Conservation (phyloP, 2,888 invertebrate species). For the Cosmopolites sordidus region DNA sequence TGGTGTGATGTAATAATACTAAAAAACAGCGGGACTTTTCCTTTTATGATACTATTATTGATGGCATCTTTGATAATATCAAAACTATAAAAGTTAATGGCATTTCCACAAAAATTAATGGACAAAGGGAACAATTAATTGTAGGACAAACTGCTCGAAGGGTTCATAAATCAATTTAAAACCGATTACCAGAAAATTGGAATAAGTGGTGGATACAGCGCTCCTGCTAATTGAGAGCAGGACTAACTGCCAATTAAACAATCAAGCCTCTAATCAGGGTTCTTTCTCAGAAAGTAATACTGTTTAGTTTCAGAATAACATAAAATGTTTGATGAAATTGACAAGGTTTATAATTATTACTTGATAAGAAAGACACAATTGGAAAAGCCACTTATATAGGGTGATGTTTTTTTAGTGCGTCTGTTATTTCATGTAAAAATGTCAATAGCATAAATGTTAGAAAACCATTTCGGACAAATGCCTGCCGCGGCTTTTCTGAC, state of each 20-base stretch:
- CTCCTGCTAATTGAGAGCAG: slow-evolving; percentile 23
- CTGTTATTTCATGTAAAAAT: too few relatives aligned
- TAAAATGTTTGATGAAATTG: too few relatives aligned
- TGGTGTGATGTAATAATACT: too few relatives aligned
- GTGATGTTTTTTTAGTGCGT: too few relatives aligned
- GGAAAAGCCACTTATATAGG: too few relatives aligned
- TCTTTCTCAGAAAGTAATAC: neutral
- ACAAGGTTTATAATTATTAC: too few relatives aligned
- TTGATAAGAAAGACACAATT: too few relatives aligned
- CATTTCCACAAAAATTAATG: slow-evolving; percentile 29
- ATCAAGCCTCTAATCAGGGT: slow-evolving; percentile 6
- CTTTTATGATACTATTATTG: neutral
- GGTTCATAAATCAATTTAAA: slow-evolving; percentile 46
- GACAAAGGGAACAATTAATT: slow-evolving; percentile 36
- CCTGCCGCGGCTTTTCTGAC: too few relatives aligned
- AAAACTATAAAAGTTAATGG: slow-evolving; percentile 30
- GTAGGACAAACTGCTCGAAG: slow-evolving; percentile 30
- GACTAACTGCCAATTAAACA: slow-evolving; percentile 23
- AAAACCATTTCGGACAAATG: too few relatives aligned
- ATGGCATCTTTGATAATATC: slow-evolving; percentile 5
- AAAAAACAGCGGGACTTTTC: neutral
- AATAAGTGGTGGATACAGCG: slow-evolving; percentile 20
- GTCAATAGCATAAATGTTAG: too few relatives aligned
- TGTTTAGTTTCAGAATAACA: neutral
- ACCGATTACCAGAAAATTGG: slow-evolving; percentile 38